Evolutionary conservation across 1,140 invertebrate species (phyloP), one percentile per base, ranked within the genome.

Genomic region (Cryptotermes secundus): DNA sequence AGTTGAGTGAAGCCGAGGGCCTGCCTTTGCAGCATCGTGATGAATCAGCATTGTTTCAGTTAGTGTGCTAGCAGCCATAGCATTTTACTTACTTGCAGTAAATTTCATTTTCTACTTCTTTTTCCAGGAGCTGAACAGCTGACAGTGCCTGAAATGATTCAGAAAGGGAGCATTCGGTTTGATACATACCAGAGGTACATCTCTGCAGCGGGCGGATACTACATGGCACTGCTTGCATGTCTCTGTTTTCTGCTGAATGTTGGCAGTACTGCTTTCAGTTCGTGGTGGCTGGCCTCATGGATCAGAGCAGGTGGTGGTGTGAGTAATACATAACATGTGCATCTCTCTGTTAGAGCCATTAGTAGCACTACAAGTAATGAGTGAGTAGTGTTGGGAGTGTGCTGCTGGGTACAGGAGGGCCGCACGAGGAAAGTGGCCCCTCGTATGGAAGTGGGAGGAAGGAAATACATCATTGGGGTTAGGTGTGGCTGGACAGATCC

Each of bases 221-320:
- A 90, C 2, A 65, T 93, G 0, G 88, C 90, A 53, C 26, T 89
- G 34, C 83, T 93, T 24, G 90, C 94, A 12, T 85, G 94, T 45
- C 81, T 93, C 0, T 89, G 89, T 34, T 93, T 95, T 85, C 87
- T 93, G 4, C 53, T 94, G 14, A 93, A 93, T 86, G 91, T 94
- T 42, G 91, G 90, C 2, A 90, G 91, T 31, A 90, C 91, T 26
- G 87, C 90, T 0, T 94, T 94, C 84, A 93, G 93, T 85, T 92
- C 92, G 83, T 94, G 93, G 91, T 95, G 94, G 93, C 89, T 96
- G 3, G 92, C 93, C 12, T 88, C 90, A 85, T 96, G 95, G 95
- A 90, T 95, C 38, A 89, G 90, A 79, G 88, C 89, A 83, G 89
- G 90, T 16, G 88, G 89, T 79, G 88, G 89, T 38, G 90, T 91